Evolutionary conservation across 2,888 invertebrate genomes (phyloP), one percentile per base, ranked within the genome.

Genomic region (Eupithecia vulgata): DNA sequence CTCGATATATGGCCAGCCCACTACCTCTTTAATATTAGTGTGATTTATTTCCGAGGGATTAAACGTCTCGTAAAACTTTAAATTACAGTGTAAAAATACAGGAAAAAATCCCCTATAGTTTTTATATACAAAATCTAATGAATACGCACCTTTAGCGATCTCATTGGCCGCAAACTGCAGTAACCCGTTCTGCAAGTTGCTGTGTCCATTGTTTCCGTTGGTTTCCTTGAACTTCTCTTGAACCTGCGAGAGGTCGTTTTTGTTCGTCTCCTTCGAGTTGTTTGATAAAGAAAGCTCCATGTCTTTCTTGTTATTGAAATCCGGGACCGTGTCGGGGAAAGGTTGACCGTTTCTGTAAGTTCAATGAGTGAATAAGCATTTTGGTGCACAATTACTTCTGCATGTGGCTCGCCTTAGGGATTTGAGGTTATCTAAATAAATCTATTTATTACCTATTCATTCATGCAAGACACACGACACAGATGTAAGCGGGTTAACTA

Each of bases 151-250:
- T 89, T 96, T 96, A 71, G 95, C 92, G 79, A 97, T 95, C 83
- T 97, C 96, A 80, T 95, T 96, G 25, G 96, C 95, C 62, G 96
- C 95, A 82, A 92, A 95, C 79, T 95, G 95, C 74, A 95, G 82
- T 10, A 95, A 88, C 4, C 95, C 92, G 78, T 95, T 95, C 78
- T 94, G 92, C 8, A 93, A 74, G 79, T 92, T 91, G 25, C 89
- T 85, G 45, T 88, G 82, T 0, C 92, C 92, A 67, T 92, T 94
- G 42, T 92, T 86, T 1, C 91, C 95, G 80, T 94, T 94, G 61
- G 78, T 80, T 37, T 91, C 87, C 30, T 79, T 81, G 79, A 91
- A 91, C 81, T 92, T 92, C 79, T 91, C 92, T 76, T 87, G 90
- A 0, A 90, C 85, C 68, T 93, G 91, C 0, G 92, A 80, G 21